Percentiles rank a stretch among this genome's conserved stretches.
These are phyloP conservation scores for Parambassis ranga DNA, from an alignment of 2,797 vertebrate genomes.

Conservation along the genomic window DNA sequence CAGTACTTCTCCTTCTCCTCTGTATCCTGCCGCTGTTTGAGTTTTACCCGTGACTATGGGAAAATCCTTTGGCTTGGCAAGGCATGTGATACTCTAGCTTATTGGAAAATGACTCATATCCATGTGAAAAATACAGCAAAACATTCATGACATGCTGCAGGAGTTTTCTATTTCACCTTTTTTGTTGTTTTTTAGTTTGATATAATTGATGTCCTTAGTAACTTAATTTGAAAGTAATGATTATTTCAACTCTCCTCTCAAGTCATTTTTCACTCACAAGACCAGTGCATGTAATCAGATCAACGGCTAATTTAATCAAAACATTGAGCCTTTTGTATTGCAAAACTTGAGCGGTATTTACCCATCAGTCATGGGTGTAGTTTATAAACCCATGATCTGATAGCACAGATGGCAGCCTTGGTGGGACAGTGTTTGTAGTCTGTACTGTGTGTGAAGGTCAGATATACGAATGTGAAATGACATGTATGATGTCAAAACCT, in stretches of 20 bases:
- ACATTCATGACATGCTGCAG: constrained; percentile 2
- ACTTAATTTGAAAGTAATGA: constrained; percentile 6
- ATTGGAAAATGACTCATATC: constrained; percentile 49
- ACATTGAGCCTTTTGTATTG: constrained; percentile 16
- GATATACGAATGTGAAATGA: neutral
- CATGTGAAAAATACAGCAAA: constrained; percentile 22
- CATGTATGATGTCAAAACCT: neutral
- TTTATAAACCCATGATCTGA: constrained; percentile 1
- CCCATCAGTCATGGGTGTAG: constrained; percentile 9
- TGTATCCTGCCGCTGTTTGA: neutral
- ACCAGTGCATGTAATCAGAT: constrained; percentile 19
- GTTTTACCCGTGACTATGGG: constrained; percentile 2
- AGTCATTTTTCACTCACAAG: constrained; percentile 2
- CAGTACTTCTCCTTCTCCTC: neutral
- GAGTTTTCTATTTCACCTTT: neutral
- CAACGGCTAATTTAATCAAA: constrained; percentile 34
- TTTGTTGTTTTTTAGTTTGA: neutral
- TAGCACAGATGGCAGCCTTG: neutral
- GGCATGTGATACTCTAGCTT: neutral
- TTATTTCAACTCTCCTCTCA: neutral
- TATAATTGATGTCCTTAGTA: constrained; percentile 9
- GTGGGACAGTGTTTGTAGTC: too few species aligned
- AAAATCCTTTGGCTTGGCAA: constrained; percentile 14
- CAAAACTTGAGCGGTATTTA: constrained; percentile 8
- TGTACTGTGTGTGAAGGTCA: neutral